Evolutionary conservation across 2,888 invertebrate genomes (phyloP).

Genomic region (Trachelus stipa): DNA sequence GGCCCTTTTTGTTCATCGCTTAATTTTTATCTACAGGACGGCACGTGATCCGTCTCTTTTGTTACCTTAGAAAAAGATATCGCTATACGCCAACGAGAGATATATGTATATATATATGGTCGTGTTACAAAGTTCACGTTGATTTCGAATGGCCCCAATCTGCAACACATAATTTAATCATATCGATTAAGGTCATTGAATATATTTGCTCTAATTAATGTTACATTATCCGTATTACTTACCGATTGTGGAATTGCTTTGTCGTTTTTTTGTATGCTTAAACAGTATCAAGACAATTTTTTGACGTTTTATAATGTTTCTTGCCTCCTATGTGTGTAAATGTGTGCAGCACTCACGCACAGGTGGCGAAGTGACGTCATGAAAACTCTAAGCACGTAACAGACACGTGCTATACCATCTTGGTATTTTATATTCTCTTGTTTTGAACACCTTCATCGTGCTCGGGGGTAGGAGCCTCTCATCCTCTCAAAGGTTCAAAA

Average conservation of each 20-base stretch:
- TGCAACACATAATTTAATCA: constrained; percentile 34
- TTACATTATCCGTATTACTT: constrained; percentile 20
- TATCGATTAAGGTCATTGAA: constrained; percentile 15
- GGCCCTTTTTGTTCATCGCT: constrained; percentile 53
- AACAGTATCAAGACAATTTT: constrained; percentile 25
- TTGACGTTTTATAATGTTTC: constrained; percentile 13
- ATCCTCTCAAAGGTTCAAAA: constrained; percentile 30
- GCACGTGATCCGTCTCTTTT: constrained; percentile 14
- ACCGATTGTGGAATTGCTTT: constrained; percentile 58
- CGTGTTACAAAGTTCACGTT: constrained; percentile 59
- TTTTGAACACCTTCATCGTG: background rate
- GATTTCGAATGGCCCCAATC: constrained; percentile 64
- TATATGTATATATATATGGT: constrained; percentile 31
- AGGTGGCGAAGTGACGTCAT: constrained; percentile 28
- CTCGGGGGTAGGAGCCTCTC: constrained; percentile 28
- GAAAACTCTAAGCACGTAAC: constrained; percentile 8
- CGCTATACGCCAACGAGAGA: constrained; percentile 34
- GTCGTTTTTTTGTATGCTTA: constrained; percentile 45
- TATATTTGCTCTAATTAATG: constrained; percentile 1
- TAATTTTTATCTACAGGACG: constrained; percentile 42
- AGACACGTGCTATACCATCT: constrained; percentile 26
- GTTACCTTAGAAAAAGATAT: constrained; percentile 39
- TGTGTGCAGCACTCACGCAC: constrained; percentile 46
- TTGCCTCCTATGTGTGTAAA: constrained; percentile 33
- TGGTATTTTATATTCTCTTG: constrained; percentile 9